Evolutionary conservation across 2,888 invertebrate genomes (phyloP).

Genomic region (Synergus laeviventris): DNA sequence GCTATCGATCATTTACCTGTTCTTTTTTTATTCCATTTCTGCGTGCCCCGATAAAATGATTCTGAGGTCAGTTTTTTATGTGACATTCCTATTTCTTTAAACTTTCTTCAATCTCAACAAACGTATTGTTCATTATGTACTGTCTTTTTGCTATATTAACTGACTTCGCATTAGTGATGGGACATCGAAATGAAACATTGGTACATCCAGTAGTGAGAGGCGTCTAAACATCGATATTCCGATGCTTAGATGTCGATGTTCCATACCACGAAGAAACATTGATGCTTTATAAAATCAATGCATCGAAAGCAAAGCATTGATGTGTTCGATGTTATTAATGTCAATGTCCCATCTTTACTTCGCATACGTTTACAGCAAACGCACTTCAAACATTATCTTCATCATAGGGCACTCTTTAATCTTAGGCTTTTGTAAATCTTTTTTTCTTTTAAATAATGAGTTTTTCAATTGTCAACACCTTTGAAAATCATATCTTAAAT

Average conservation of each 20-base stretch:
- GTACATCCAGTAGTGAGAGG: too few species aligned
- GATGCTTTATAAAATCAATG: too few species aligned
- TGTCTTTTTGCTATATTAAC: constrained; percentile 34
- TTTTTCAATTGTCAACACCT: neutral
- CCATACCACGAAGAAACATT: too few species aligned
- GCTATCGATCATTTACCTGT: constrained; percentile 60
- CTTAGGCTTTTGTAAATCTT: constrained; percentile 32
- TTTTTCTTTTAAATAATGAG: neutral
- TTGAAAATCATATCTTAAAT: neutral
- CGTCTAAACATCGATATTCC: too few species aligned
- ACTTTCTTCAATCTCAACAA: constrained; percentile 49
- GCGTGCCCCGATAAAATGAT: constrained; percentile 59
- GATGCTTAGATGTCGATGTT: too few species aligned
- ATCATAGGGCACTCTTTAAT: constrained; percentile 5
- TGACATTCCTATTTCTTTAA: constrained; percentile 75
- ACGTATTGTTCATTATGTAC: constrained; percentile 36
- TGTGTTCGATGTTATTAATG: too few species aligned
- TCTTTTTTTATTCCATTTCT: constrained; percentile 45
- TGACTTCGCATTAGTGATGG: neutral
- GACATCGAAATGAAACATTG: too few species aligned
- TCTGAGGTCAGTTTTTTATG: constrained; percentile 75
- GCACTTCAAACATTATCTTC: constrained; percentile 35
- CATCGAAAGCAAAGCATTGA: too few species aligned
- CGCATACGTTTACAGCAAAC: constrained; percentile 29
- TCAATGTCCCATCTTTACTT: neutral